Percentiles rank a stretch among this genome's conserved stretches.
phyloP scores from a whole-genome alignment of 1,140 invertebrate genomes.

The Zaprionus tsacasi region DNA sequence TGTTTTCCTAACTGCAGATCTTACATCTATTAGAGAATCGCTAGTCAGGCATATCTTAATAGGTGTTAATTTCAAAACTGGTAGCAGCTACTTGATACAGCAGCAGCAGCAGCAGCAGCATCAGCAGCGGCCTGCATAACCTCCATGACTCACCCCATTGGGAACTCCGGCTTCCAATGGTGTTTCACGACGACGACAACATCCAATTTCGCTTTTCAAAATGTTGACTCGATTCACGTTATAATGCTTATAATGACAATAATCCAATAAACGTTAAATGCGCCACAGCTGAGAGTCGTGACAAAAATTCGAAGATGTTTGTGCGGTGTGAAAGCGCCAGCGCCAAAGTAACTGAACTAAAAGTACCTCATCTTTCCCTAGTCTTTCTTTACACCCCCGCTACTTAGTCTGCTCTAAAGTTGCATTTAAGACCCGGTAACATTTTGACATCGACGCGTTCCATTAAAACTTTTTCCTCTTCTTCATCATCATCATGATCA shows the following conservation, averaged over 20 bases:
- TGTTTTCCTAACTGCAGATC: not conserved
- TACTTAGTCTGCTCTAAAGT: slow-evolving; percentile 7
- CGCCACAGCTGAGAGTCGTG: slow-evolving; percentile 56
- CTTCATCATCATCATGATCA: not conserved
- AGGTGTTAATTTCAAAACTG: slow-evolving; percentile 35
- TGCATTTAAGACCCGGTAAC: slow-evolving; percentile 61
- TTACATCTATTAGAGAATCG: too few species aligned
- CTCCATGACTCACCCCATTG: slow-evolving; percentile 54
- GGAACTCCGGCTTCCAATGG: slow-evolving; percentile 12
- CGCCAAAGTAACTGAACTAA: slow-evolving; percentile 37
- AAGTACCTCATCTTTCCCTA: not conserved
- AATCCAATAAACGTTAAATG: slow-evolving; percentile 80
- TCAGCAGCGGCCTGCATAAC: slow-evolving; percentile 46
- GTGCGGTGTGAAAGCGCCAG: slow-evolving; percentile 68
- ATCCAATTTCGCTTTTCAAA: slow-evolving; percentile 70
- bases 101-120: too few species aligned
- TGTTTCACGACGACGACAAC: slow-evolving; percentile 28
- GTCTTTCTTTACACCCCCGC: not conserved
- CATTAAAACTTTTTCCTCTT: slow-evolving; percentile 39
- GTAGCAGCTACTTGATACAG: slow-evolving; percentile 44
- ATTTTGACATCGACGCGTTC: slow-evolving; percentile 76
- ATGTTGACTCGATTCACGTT: slow-evolving; percentile 26
- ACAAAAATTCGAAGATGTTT: slow-evolving; percentile 63
- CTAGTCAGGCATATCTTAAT: slow-evolving; percentile 5
- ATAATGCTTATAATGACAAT: slow-evolving; percentile 73